Base-by-base conservation (phyloP, 1,140 invertebrate genomes). In the Hylaeus volcanicus region DNA sequence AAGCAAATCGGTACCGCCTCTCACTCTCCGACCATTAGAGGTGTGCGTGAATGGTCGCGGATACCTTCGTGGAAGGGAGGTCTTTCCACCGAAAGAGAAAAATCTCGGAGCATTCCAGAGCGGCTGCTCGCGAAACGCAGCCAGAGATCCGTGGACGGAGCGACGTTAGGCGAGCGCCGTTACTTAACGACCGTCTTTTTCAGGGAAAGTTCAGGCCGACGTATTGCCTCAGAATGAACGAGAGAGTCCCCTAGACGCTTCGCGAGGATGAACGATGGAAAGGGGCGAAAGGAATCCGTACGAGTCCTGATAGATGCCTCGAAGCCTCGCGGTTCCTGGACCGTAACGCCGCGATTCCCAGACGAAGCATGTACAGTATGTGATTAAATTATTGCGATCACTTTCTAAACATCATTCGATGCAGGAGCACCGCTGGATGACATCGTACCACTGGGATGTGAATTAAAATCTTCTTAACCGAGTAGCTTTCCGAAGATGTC, bases 1-100 rank as follows among this genome's bases (percentile, higher is more conserved):
- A 90, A 92, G 89, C 89, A 90, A 92, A 93, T 92, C 89, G 88
- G 66, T 89, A 90, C 91, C 89, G 88, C 91, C 90, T 91, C 90
- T 92, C 91, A 91, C 91, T 92, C 89, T 89, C 85, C 89, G 88
- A 39, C 61, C 48, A 82, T 72, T 26, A 66, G 68, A 81, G 55
- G 72, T 75, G 61, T 73, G 43, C 63, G 77, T 69, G 63, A 79
- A 58, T 70, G 26, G 58, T 85, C 82, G 85, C 78, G 77, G 81
- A 83, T 82, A 74, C 70, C 26, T 82, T 69, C 51, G 58, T 82
- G 66, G 82, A 85, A 86, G 66, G 74, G 65, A 43, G 70, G 71
- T 81, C 81, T 86, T 78, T 85, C 84, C 43, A 81, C 45, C 51
- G 60, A 11, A 41, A 64, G 12, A 70, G 74, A 87, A 86, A 86